Base-by-base conservation (phyloP, 2,888 invertebrate species). In the Synergus japonicus region DNA sequence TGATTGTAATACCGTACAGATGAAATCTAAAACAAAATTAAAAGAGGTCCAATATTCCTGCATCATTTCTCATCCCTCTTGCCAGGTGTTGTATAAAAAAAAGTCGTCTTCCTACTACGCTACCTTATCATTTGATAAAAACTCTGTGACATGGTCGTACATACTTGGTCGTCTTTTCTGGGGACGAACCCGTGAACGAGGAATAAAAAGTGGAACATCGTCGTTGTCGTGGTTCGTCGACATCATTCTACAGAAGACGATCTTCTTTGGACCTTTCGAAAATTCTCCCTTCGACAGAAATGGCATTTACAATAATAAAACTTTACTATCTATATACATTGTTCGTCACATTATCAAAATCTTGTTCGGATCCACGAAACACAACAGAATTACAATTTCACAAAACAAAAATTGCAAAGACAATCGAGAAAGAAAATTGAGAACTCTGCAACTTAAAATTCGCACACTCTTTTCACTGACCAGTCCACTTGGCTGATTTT, bases 291-390 rank as follows among this genome's bases (percentile, higher is more conserved):
- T 49, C n/a, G 49, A 73, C 41, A 54, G 37, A 73, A 66, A 66
- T 73, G 54, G 37, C 73, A 73, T 73, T 73, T 54, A 73, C 73
- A 73, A 73, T 15, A 73, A 54, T 54, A 73, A 73, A 73, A 73
- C 54, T 73, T 73, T n/a, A 49, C 54, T 69, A 67, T 46, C 46
- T 73, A 73, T 73, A 22, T 63, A 63, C 63, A 63, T 29, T 4
- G 22, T 63, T 63, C 29, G 13, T 63, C 63, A 13, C 29, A 63
- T 29, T 29, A 12, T 22, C 63, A 29, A 22, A 13, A 29, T 29
- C 63, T 29, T 29, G 13, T 63, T 5, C 22, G 22, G 22, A 29
- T 22, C 4, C 63, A 13, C 4, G 4, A 60, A 22, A 54, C 18
- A 60, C 60, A 29, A 29, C 22, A 63, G 12, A 29, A 63, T 54